phyloP scores from a whole-genome alignment of 2,797 vertebrate species.

The Notoglanidium macrostoma region DNA sequence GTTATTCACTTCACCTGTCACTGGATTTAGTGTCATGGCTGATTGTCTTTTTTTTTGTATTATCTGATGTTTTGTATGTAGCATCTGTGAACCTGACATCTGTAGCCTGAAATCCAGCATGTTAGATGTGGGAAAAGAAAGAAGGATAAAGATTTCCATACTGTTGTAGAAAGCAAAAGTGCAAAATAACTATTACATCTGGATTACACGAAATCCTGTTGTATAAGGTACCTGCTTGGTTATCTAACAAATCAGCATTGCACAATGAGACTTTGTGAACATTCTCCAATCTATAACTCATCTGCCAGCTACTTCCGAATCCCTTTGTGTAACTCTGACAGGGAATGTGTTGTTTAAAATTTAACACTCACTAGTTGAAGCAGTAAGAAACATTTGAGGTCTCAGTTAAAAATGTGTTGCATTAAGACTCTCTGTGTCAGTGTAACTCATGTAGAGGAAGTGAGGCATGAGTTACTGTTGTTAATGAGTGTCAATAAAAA shows the following conservation, averaged over 20 bases:
- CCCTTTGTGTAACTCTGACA: not conserved
- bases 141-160: not conserved
- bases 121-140: not conserved
- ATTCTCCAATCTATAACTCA: constrained; percentile 27
- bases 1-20: too few relatives aligned
- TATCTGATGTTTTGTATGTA: not conserved
- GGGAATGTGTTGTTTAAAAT: constrained; percentile 63
- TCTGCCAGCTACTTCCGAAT: constrained; percentile 10
- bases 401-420: constrained; percentile 70
- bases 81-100: too few relatives aligned
- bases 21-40: too few relatives aligned
- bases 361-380: constrained; percentile 61
- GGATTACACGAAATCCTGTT: not conserved
- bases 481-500: constrained; percentile 77
- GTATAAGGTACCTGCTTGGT: not conserved
- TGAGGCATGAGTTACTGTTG: constrained; percentile 48
- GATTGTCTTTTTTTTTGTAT: not conserved
- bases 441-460: constrained; percentile 67
- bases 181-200: not conserved
- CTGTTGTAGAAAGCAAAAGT: not conserved
- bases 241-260: not conserved
- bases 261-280: constrained; percentile 3
- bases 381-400: constrained; percentile 36
- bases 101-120: not conserved
- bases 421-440: constrained; percentile 62